Evolutionary conservation across 2,888 invertebrate genomes (phyloP).

Genomic region (Biston betularia): DNA sequence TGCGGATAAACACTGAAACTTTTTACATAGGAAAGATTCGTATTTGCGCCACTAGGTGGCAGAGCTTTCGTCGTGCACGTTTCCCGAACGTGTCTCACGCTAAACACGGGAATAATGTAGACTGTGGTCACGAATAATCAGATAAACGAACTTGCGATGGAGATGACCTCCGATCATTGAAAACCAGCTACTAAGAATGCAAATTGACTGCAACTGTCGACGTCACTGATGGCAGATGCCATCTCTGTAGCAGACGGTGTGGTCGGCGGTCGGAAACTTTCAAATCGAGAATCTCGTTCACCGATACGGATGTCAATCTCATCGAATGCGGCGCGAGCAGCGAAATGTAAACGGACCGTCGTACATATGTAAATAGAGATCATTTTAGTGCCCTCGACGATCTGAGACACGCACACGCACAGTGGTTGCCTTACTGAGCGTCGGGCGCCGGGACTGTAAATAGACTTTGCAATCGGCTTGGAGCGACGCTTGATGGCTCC

Average conservation of each 20-base stretch:
- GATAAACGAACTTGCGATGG: too few relatives aligned
- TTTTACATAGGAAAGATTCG: too few relatives aligned
- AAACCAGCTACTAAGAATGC: too few relatives aligned
- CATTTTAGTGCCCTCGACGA: slow-evolving; percentile 36
- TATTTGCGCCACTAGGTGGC: too few relatives aligned
- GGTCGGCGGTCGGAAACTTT: not conserved
- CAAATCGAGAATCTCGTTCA: not conserved
- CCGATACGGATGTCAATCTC: not conserved
- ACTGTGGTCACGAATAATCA: too few relatives aligned
- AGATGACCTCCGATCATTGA: too few relatives aligned
- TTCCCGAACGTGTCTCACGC: too few relatives aligned
- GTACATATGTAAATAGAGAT: slow-evolving; percentile 45
- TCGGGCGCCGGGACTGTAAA: slow-evolving; percentile 16
- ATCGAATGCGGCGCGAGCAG: slow-evolving; percentile 3
- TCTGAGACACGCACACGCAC: slow-evolving; percentile 55
- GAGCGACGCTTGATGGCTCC: slow-evolving; percentile 33
- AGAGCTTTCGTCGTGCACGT: too few relatives aligned
- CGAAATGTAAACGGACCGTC: slow-evolving; percentile 29
- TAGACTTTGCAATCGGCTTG: slow-evolving; percentile 33
- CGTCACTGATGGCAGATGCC: not conserved
- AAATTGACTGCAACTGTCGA: not conserved
- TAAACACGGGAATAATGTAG: too few relatives aligned
- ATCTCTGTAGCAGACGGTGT: not conserved
- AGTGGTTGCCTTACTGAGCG: slow-evolving; percentile 49
- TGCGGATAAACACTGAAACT: too few relatives aligned